Percentiles rank a stretch among this genome's conserved stretches.
Conservation (phyloP, 2,113 vertebrate genomes). For the Dunckerocampus dactyliophorus region DNA sequence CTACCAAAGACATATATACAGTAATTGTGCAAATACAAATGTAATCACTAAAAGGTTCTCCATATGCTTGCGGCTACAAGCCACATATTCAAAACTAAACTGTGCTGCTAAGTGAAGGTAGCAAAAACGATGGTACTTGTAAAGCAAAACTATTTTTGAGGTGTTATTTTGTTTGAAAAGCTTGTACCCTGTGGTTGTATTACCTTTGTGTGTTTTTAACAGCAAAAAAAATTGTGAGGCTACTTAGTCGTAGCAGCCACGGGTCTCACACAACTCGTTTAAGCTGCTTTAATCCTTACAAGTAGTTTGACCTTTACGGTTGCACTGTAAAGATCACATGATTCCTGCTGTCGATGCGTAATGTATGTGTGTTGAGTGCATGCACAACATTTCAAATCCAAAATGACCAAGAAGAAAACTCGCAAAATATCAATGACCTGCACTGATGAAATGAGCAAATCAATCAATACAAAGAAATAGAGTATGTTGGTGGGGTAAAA, state of each 20-base stretch:
- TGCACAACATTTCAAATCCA: neutral
- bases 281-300: conserved; percentile 44
- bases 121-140: too few species aligned
- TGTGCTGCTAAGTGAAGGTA: too few species aligned
- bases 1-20: too few species aligned
- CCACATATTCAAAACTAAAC: too few species aligned
- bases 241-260: conserved; percentile 25
- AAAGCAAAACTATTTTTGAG: neutral
- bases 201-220: neutral
- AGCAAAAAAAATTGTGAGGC: neutral
- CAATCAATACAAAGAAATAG: neutral
- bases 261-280: conserved; percentile 35
- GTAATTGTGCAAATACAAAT: too few species aligned
- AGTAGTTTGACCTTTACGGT: conserved; percentile 28
- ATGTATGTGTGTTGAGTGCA: neutral
- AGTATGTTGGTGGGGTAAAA: too few species aligned
- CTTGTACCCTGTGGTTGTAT: neutral
- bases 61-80: too few species aligned
- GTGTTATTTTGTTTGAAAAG: neutral
- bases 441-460: neutral
- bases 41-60: too few species aligned
- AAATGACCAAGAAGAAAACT: neutral
- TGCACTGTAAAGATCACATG: conserved; percentile 37
- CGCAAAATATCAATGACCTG: neutral
- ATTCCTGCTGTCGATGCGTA: neutral